A percentile compares a stretch with the other conserved stretches of the same genome.
phyloP scores from a whole-genome alignment of 2,113 vertebrate species.

The Heteronetta atricapilla region DNA sequence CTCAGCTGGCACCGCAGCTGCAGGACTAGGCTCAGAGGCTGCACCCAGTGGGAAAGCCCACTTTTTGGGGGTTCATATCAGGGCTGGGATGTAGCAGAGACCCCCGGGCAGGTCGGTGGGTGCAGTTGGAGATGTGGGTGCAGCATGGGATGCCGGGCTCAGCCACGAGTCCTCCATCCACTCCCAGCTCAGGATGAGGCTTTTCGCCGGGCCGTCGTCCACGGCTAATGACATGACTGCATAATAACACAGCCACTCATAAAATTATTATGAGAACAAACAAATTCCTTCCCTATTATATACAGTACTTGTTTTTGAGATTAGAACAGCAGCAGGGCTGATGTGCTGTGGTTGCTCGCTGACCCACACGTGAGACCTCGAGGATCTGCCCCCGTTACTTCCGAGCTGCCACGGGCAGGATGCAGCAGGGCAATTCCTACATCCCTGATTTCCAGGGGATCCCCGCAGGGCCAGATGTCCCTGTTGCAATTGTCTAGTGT shows the following conservation, averaged over 20 bases:
- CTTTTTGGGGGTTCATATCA: too few species aligned
- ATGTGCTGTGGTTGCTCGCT: background rate
- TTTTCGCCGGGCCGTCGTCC: slow-evolving; percentile 19
- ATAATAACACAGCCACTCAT: background rate
- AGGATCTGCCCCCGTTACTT: background rate
- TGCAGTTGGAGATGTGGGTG: background rate
- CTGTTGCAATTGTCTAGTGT: accelerated
- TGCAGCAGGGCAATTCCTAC: background rate
- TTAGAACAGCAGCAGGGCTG: background rate
- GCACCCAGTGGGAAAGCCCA: too few species aligned
- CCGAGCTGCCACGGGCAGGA: background rate
- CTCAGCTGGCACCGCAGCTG: background rate
- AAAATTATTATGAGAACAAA: slow-evolving; percentile 46
- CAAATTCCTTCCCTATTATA: slow-evolving; percentile 47
- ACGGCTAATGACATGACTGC: background rate
- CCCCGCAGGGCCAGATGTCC: background rate
- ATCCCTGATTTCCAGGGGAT: background rate
- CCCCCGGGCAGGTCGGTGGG: background rate
- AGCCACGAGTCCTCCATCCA: accelerated
- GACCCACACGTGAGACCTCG: background rate
- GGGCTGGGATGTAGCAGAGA: background rate
- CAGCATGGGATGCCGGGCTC: background rate
- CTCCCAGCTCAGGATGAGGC: background rate
- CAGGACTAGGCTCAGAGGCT: background rate
- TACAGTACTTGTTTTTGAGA: background rate